Base-by-base conservation (phyloP, 2,888 invertebrate species). In the Mythimna loreyi region DNA sequence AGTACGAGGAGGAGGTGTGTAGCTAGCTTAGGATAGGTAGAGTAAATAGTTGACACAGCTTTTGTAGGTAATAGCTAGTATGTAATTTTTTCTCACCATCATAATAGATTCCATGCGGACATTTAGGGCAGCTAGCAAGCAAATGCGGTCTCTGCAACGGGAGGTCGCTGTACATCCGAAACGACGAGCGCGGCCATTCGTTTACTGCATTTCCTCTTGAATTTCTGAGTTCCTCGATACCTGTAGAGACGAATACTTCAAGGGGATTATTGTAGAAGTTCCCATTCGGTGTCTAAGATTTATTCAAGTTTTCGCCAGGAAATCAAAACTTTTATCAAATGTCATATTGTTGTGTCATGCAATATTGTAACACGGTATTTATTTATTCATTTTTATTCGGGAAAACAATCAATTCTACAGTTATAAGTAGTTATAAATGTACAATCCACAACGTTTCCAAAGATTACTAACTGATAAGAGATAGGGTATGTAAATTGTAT, bases 71-170 rank as follows among this genome's bases (percentile, higher is more conserved):
- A n/a, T n/a, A n/a, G 9, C 33, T 33, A 9, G 8, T 9, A 33
- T 33, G 9, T 6, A 40, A 6, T 6, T 40, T 13, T 47, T 28
- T 53, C 82, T 90, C 75, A 94, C 94, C 94, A 72, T 94, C 94
- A 75, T 94, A 94, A 67, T 88, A 89, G 2, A 89, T 89, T 56
- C 89, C 81, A 63, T 92, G 91, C 2, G 93, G 91, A 79, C 95
- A 95, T 66, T 91, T 87, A 25, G 94, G 93, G 85, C 95, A 95
- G 90, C 94, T 95, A 95, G 91, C 95, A 95, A 91, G 93, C 94
- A 81, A 96, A 95, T 84, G 91, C 91, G 84, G 96, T 95, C 90
- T 96, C 96, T 65, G 94, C 95, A 81, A 92, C 79, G 75, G 91
- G 86, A 30, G 87, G 86, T 71, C 89, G 86, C 33, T 84, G 70